Evolutionary conservation across 2,888 invertebrate genomes (phyloP), one percentile per base, ranked within the genome.

Genomic region (Neria commutata): DNA sequence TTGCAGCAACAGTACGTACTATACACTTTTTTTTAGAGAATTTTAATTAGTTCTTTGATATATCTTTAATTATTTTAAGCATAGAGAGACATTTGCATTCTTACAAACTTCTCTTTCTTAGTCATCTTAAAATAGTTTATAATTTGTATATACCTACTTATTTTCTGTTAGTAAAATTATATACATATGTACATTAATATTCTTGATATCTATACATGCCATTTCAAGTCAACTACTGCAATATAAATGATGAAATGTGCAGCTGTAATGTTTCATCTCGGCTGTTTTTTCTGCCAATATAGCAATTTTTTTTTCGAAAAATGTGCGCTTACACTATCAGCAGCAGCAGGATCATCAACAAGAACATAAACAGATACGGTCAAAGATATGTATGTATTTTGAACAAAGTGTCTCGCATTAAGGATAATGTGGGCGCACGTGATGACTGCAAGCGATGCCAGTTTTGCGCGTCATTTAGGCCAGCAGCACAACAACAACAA

Each of bases 381-480:
- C 8, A 4, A 8, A 14, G 11, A 5, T n/a, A 14, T 8, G n/a
- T 14, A 5, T 17, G 21, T 21, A 42, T 42, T 42, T 42, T 42
- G 17, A n/a, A 42, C 42, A 42, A 42, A 42, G 19, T 42, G 21
- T 5, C 42, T 19, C 17, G 21, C 42, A 42, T 42, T 42, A 42
- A 19, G 19, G 42, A 42, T 42, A 42, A 42, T 42, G 19, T 19
- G 2, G 19, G 42, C 42, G 42, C 42, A 37, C 8, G 17, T 68
- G 73, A 66, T 67, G 66, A 67, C 66, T 66, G 66, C 66, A 58
- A 67, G 66, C 66, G 66, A 72, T n/a, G n/a, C n/a, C n/a, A n/a
- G n/a, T n/a, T 72, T 72, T 72, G 72, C 72, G 74, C 72, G 65
- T 72, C 74, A 74, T 72, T 72, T 58, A 46, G 53, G 49, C 45